Percentiles rank a stretch among this genome's conserved stretches.
Evolutionary conservation across 2,113 vertebrate species (phyloP).

Genomic region (Sylvietta virens): DNA sequence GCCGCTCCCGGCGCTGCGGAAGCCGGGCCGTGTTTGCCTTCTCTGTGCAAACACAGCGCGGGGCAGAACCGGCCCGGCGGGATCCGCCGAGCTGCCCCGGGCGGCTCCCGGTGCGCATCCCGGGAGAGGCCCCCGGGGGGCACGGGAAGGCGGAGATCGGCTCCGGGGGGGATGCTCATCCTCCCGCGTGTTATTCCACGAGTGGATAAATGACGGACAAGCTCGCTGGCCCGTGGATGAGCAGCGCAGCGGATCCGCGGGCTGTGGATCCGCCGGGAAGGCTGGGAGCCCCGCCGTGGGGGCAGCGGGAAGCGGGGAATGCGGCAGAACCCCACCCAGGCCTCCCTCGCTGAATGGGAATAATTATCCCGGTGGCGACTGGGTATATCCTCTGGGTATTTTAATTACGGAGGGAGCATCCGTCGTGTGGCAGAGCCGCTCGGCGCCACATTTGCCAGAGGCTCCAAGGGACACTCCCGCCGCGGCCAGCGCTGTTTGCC

Average conservation of each 20-base stretch:
- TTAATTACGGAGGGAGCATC: not conserved
- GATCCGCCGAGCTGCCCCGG: not conserved
- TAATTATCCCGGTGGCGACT: not conserved
- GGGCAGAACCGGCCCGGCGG: not conserved
- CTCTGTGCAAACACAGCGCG: not conserved
- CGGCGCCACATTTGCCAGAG: not conserved
- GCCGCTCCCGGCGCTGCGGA: not conserved
- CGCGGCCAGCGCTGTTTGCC: not conserved
- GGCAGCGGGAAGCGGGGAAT: fast-evolving
- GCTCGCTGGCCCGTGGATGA: not conserved
- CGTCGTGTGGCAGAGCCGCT: not conserved
- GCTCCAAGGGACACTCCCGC: not conserved
- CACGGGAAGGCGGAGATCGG: not conserved
- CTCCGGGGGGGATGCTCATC: not conserved
- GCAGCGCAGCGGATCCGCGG: fast-evolving
- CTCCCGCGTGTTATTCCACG: not conserved
- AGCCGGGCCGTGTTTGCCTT: slow-evolving; percentile 13
- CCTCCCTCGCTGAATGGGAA: not conserved
- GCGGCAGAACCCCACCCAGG: fast-evolving
- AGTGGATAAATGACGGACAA: not conserved
- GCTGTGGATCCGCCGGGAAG: not conserved
- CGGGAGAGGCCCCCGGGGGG: not conserved
- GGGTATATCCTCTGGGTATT: not conserved
- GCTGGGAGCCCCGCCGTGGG: not conserved
- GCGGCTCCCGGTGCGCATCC: not conserved